Percentiles rank a stretch among this genome's conserved stretches.
phyloP scores from a whole-genome alignment of 2,797 vertebrate genomes.

The Microctenopoma steveboyesi region DNA sequence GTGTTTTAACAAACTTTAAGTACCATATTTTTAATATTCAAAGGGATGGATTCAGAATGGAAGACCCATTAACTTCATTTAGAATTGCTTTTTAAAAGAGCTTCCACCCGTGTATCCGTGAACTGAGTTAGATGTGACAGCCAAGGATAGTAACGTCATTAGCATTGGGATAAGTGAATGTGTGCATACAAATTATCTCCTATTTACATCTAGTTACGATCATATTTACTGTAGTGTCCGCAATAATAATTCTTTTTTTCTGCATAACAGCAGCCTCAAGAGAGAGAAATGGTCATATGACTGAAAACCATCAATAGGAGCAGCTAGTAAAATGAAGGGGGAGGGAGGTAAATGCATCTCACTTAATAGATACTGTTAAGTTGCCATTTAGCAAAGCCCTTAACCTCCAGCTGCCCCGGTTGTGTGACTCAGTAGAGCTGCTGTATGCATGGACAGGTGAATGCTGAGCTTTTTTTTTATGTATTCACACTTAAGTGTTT shows the following conservation, averaged over 20 bases:
- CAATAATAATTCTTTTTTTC: conserved; percentile 7
- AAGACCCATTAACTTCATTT: conserved; percentile 6
- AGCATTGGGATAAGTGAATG: conserved; percentile 3
- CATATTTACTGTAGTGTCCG: neutral
- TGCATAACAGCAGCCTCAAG: conserved; percentile 3
- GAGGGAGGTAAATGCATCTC: conserved; percentile 12
- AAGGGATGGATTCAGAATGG: neutral
- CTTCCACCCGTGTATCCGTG: conserved; percentile 9
- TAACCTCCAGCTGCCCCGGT: conserved; percentile 36
- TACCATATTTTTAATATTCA: neutral
- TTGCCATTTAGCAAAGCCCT: conserved; percentile 40
- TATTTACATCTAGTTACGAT: neutral
- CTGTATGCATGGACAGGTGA: conserved; percentile 15
- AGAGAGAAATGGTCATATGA: conserved; percentile 13
- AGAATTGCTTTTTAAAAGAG: conserved; percentile 10
- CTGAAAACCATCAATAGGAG: conserved; percentile 12
- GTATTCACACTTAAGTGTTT: conserved; percentile 21
- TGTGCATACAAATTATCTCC: conserved; percentile 6
- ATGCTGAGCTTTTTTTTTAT: conserved; percentile 18
- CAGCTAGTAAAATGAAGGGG: conserved; percentile 4
- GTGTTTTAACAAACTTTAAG: neutral
- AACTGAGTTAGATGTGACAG: conserved; percentile 5
- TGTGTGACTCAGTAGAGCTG: conserved; percentile 23
- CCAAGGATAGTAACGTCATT: conserved; percentile 4
- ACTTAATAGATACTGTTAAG: conserved; percentile 21